Evolutionary conservation across 2,888 invertebrate genomes (phyloP), one percentile per base, ranked within the genome.

Genomic region (Drepanosiphum platanoidis): DNA sequence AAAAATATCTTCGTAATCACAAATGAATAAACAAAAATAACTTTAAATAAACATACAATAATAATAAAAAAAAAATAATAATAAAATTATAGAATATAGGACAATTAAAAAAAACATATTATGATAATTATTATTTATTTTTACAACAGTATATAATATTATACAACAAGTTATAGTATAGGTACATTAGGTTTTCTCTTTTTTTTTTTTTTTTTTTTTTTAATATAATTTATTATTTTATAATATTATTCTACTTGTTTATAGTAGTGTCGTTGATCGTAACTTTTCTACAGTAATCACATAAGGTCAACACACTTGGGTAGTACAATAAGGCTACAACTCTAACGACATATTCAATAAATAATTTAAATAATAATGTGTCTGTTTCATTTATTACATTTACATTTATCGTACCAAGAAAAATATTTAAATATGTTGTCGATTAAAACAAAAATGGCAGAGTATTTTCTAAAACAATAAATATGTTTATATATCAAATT

Each of bases 121-220:
- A 80, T 18, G 80, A 82, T 71, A 61, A 77, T 84, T 68, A 75
- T 84, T 66, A 77, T 84, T 58, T 75, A 84, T 84, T 84, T 84
- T 77, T 84, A 84, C 84, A 84, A 84, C 77, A 84, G 75, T 84
- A 77, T 84, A 68, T 77, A 84, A 84, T 84, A 84, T 70, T 70
- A n/a, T 84, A 84, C 84, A 84, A 84, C 83, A 84, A 75, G 58
- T 84, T 70, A 77, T 64, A 83, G 64, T 83, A 75, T 75, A 84
- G 84, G 58, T 84, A 84, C 84, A 84, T 75, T 58, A 77, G 30
- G 52, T 77, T 77, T 30, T 77, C 68, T 46, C 7, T 27, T 32
- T 42, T 46, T 18, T 61, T 32, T 39, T n/a, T n/a, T n/a, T n/a
- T n/a, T n/a, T n/a, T 52, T 52, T 52, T 46, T 22, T 46, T 18